A percentile compares a stretch with the other conserved stretches of the same genome.
phyloP scores from a whole-genome alignment of 2,888 invertebrate genomes.

The Kryphioiulus occultus region DNA sequence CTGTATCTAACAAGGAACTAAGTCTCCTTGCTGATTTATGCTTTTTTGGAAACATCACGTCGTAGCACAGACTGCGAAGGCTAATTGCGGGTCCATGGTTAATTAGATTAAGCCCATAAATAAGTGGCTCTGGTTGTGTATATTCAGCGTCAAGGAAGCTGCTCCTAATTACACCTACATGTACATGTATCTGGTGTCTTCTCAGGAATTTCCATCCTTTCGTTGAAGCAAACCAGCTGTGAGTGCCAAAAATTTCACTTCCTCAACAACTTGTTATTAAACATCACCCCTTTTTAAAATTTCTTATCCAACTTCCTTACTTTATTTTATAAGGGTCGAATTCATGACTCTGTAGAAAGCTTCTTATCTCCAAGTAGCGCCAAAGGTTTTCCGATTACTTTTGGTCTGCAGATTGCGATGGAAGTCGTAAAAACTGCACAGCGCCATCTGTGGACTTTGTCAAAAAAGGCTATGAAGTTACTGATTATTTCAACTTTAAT shows the following conservation, averaged over 20 bases:
- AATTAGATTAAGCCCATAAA: not conserved
- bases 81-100: not conserved
- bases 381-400: too few relatives aligned
- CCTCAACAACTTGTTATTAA: slow-evolving; percentile 28
- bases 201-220: not conserved
- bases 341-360: too few relatives aligned
- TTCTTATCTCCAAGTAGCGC: too few relatives aligned
- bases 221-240: not conserved
- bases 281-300: not conserved
- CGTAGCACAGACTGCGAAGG: not conserved
- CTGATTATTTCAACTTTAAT: too few relatives aligned
- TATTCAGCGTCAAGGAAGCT: not conserved
- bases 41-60: not conserved
- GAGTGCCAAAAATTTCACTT: not conserved
- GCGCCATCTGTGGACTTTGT: too few relatives aligned
- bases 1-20: too few relatives aligned
- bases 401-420: too few relatives aligned
- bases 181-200: not conserved
- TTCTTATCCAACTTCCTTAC: not conserved
- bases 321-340: not conserved
- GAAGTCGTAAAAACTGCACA: too few relatives aligned
- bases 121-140: not conserved
- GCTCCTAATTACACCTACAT: not conserved
- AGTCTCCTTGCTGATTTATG: not conserved
- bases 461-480: too few relatives aligned